Percentiles rank a stretch among this genome's conserved stretches.
Evolutionary conservation across 2,888 invertebrate genomes (phyloP).

Genomic region (Pteria penguin): DNA sequence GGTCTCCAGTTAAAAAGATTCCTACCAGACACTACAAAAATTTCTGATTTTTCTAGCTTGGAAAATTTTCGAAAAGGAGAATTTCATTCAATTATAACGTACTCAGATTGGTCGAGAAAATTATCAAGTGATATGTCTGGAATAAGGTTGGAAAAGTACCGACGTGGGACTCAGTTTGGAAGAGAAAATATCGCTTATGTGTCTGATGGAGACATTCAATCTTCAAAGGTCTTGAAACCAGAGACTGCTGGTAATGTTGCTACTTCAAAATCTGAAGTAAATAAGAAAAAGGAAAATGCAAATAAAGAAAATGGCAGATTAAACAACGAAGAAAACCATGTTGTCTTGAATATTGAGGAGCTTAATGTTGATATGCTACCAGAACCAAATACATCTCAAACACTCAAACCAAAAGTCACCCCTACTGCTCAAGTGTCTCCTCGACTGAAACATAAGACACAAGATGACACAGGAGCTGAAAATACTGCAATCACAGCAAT

Average conservation of each 20-base stretch:
- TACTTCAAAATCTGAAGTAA: background rate
- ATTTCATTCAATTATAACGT: background rate
- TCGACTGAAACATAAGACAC: background rate
- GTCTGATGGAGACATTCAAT: background rate
- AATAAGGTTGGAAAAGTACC: background rate
- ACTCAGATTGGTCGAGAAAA: background rate
- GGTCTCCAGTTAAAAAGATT: background rate
- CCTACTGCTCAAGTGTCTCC: background rate
- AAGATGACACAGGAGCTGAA: background rate
- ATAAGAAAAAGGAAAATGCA: background rate
- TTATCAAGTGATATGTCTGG: background rate
- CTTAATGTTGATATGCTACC: too few relatives aligned
- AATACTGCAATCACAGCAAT: too few relatives aligned
- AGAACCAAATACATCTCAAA: too few relatives aligned
- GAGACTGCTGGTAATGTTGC: background rate
- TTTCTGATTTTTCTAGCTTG: background rate
- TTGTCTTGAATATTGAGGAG: too few relatives aligned
- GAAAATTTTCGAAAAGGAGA: background rate
- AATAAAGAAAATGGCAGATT: background rate
- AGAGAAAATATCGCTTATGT: background rate
- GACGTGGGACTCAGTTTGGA: background rate
- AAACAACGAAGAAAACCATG: background rate
- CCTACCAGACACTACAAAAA: background rate
- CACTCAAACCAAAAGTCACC: background rate
- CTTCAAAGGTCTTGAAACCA: background rate